A percentile compares a stretch with the other conserved stretches of the same genome.
phyloP scores from a whole-genome alignment of 37 sponge, comb jelly and placozoan species.

The Aphrocallistes beatrix region DNA sequence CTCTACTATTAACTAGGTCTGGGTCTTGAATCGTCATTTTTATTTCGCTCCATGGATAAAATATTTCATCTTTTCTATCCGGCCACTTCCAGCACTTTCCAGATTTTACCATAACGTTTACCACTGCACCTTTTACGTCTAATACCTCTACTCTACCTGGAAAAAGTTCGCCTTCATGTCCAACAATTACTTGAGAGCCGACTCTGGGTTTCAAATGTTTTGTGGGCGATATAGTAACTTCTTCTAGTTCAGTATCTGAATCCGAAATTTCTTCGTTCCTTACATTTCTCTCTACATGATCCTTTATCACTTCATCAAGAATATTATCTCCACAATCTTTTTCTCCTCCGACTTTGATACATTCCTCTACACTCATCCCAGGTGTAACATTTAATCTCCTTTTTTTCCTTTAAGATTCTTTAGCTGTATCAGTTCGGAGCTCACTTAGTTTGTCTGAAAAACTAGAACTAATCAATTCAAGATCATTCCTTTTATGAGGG shows the following conservation, averaged over 20 bases:
- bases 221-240: background rate
- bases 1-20: constrained; percentile 14
- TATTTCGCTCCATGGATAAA: constrained; percentile 23
- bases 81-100: constrained; percentile 38
- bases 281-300: background rate
- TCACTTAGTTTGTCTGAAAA: constrained; percentile 15
- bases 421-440: constrained; percentile 15
- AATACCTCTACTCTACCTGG: constrained; percentile 22
- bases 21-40: constrained; percentile 15
- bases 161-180: constrained; percentile 19
- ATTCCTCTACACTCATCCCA: constrained; percentile 17
- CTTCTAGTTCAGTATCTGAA: constrained; percentile 16
- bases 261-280: background rate
- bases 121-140: constrained; percentile 19
- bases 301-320: background rate
- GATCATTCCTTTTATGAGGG: background rate
- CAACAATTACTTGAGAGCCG: constrained; percentile 16
- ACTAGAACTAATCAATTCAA: background rate
- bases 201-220: constrained; percentile 17
- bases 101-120: constrained; percentile 32
- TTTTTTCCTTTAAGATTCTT: constrained; percentile 5
- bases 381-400: constrained; percentile 12
- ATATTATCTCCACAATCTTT: constrained; percentile 14
- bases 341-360: background rate
- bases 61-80: constrained; percentile 21